phyloP scores from a whole-genome alignment of 1,140 invertebrate species.

The Drosophila teissieri region DNA sequence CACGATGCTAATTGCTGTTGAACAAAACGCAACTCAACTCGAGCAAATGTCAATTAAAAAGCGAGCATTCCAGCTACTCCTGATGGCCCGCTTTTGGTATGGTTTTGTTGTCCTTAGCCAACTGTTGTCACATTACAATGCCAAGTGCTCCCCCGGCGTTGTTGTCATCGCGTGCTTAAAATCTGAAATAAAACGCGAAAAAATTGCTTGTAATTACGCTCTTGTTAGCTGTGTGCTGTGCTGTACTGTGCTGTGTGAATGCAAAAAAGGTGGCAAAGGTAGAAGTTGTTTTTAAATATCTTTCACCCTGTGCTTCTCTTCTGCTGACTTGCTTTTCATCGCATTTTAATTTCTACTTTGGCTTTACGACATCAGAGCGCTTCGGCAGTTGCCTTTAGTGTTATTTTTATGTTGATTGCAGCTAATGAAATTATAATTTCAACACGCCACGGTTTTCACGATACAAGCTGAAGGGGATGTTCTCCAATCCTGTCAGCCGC shows the following conservation, averaged over 20 bases:
- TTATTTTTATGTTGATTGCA: slow-evolving; percentile 82
- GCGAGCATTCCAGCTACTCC: slow-evolving; percentile 59
- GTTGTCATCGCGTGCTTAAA: slow-evolving; percentile 63
- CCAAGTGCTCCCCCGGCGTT: slow-evolving; percentile 57
- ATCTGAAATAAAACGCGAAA: slow-evolving; percentile 83
- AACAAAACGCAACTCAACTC: slow-evolving; percentile 66
- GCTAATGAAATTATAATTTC: slow-evolving; percentile 82
- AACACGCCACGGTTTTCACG: slow-evolving; percentile 55
- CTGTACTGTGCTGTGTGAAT: slow-evolving; percentile 43
- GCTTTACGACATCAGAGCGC: slow-evolving; percentile 78
- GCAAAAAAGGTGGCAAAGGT: slow-evolving; percentile 68
- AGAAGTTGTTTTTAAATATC: slow-evolving; percentile 67
- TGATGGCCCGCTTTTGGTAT: slow-evolving; percentile 28
- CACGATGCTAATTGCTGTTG: slow-evolving; percentile 65
- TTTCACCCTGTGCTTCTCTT: slow-evolving; percentile 18
- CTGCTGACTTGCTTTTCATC: slow-evolving; percentile 7
- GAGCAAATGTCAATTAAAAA: slow-evolving; percentile 81
- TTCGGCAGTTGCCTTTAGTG: slow-evolving; percentile 72
- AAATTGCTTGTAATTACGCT: slow-evolving; percentile 81
- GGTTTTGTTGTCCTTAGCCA: slow-evolving; percentile 49
- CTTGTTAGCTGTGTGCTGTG: slow-evolving; percentile 32
- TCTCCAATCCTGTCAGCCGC: slow-evolving; percentile 29
- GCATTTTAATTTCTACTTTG: slow-evolving; percentile 72
- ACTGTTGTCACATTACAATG: slow-evolving; percentile 79
- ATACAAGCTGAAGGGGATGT: not conserved